Base-by-base conservation (phyloP, 1,140 invertebrate genomes). In the Drosophila trapezifrons region DNA sequence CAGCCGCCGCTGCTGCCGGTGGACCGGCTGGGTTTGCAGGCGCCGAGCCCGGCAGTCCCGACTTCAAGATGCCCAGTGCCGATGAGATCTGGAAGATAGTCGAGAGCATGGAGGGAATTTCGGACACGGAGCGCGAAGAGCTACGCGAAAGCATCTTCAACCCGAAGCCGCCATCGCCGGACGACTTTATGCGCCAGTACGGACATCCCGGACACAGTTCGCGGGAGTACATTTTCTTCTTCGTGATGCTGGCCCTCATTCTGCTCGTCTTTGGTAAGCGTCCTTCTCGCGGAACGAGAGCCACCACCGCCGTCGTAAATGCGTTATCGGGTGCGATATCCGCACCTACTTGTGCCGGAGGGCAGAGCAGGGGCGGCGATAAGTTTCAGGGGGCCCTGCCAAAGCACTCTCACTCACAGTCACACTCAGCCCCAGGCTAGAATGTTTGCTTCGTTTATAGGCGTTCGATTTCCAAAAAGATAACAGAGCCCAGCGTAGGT, bases 51-150 rank as follows among this genome's bases (percentile, higher is more conserved):
- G 89, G 80, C 13, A 59, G 58, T 29, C 73, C 81, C 7, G 74
- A 83, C 55, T 91, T 84, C 27, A 78, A 93, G 77, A 78, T 93
- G 74, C 94, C 94, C 12, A 92, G 92, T 4, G 78, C 92, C 3
- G 93, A 95, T 47, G 92, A 94, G 38, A 78, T 95, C 0, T 76
- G 94, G 57, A 93, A 93, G n/a, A 89, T 94, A 83, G 80, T 95
- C 29, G 92, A 95, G 38, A 80, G 91, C 0, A 91, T 94, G 71
- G 78, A 85, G 7, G 93, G 93, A 2, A 78, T 95, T 13, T 90
- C 92, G 25, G 94, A 94, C 27, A 93, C 93, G 13, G 93, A 94
- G 57, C 93, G 93, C 20, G 93, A 93, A 15, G 92, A 92, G 42
- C 66, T 95, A 27, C 92, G 90, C 51, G 87, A 91, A 1, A 92